phyloP scores from a whole-genome alignment of 1,140 invertebrate genomes.

The Danaus plexippus region DNA sequence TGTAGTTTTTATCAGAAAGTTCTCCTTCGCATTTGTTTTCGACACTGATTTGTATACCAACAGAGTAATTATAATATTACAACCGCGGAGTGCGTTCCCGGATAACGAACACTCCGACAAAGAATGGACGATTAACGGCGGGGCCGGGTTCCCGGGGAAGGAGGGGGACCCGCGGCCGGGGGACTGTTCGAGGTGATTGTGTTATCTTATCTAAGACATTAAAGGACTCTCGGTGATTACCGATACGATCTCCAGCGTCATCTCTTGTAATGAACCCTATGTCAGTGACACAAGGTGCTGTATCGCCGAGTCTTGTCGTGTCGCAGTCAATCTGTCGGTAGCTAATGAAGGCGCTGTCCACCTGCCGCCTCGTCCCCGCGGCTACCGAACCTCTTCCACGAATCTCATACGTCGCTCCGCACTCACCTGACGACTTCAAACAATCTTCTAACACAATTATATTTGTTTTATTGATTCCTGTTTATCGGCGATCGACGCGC shows the following conservation, averaged over 20 bases:
- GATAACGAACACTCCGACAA: too few species aligned
- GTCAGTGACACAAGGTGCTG: not conserved
- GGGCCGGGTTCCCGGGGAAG: too few species aligned
- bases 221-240: constrained; percentile 5
- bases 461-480: too few species aligned
- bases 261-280: not conserved
- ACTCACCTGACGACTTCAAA: constrained; percentile 3
- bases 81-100: too few species aligned
- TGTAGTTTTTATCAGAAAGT: not conserved
- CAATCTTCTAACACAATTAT: too few species aligned
- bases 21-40: constrained; percentile 9
- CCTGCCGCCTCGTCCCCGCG: constrained; percentile 12
- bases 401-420: constrained; percentile 5
- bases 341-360: constrained; percentile 12
- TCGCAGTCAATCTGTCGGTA: constrained; percentile 3
- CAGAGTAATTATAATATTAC: too few species aligned
- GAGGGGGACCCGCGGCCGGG: not conserved
- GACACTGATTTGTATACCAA: not conserved
- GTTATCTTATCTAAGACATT: constrained; percentile 17
- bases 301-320: not conserved
- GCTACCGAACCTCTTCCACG: constrained; percentile 7
- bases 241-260: not conserved
- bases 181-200: constrained; percentile 1
- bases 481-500: not conserved
- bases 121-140: too few species aligned